Base-by-base conservation (phyloP, 1,140 invertebrate genomes). In the Xylocopa sonorina region DNA sequence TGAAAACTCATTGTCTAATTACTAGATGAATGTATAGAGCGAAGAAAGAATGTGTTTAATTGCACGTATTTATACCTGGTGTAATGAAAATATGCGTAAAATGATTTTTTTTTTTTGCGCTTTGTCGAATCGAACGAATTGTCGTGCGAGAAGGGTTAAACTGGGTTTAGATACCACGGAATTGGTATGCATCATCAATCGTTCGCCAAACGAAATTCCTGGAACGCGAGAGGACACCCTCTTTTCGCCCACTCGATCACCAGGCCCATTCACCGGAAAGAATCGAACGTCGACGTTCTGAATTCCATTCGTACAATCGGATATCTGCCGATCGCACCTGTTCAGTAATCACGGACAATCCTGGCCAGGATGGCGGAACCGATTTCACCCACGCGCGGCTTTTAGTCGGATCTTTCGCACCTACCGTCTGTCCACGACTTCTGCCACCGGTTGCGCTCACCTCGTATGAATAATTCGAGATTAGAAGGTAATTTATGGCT, bases 381-480 rank as follows among this genome's bases (percentile, higher is more conserved):
- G 21, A 63, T 62, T n/a, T 51, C 48, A 48, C 79, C 69, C 55
- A 68, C 55, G 64, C 50, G 48, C 41, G n/a, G n/a, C 46, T 60
- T 76, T 60, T 64, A 67, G 38, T 62, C 68, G 46, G 51, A 80
- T 76, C 57, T 48, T 62, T 27, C 34, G 18, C 71, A 24, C 58
- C 58, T 43, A 43, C 51, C 51, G 38, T 80, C 68, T 24, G 57
- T 32, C 60, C 62, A 66, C 78, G 51, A 53, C 60, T 32, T 63
- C 38, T 7, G 60, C 24, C 63, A 46, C 71, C 38, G 71, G 38
- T 60, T 60, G 46, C 48, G 38, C 74, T 51, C 57, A 50, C 29
- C 58, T 50, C 46, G 29, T 69, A 69, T 69, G 64, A 77, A 77
- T 77, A 69, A 77, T 69, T 77, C 63, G 6, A 77, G 74, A 77